Percentiles rank a stretch among this genome's conserved stretches.
Evolutionary conservation across 2,113 vertebrate genomes (phyloP).

Genomic region (Notarius lentiginosus): DNA sequence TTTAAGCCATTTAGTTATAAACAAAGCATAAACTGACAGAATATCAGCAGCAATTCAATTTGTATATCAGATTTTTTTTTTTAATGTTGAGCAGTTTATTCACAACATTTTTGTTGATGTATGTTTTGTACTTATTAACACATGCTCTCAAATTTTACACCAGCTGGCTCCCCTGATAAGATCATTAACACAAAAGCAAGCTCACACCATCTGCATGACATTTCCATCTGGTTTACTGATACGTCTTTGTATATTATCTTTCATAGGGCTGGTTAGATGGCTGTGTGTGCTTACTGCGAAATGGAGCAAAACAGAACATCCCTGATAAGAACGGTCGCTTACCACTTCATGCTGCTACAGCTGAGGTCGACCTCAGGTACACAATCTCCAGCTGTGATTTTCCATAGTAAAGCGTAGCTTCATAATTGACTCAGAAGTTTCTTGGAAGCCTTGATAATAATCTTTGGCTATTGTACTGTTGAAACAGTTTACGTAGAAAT

Average conservation of each 20-base stretch:
- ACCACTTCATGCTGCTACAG: slow-evolving; percentile 84
- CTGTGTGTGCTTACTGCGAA: slow-evolving; percentile 84
- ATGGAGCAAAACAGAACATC: slow-evolving; percentile 87
- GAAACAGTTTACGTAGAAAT: background rate
- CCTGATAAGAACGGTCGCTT: slow-evolving; percentile 85
- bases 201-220: background rate
- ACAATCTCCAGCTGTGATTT: background rate
- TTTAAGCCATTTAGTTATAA: background rate
- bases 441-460: background rate
- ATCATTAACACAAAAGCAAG: background rate
- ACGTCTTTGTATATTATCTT: slow-evolving; percentile 17
- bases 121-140: background rate
- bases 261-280: slow-evolving; percentile 87
- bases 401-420: background rate
- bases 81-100: background rate
- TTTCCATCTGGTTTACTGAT: slow-evolving; percentile 16
- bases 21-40: background rate
- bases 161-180: background rate
- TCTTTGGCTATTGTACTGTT: background rate
- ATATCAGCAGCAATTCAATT: background rate
- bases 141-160: background rate
- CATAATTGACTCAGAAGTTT: too few species aligned
- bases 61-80: background rate
- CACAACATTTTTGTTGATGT: background rate
- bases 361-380: slow-evolving; percentile 83